These are phyloP conservation scores for Tetranychus urticae DNA, from an alignment of 1,140 invertebrate species.

Conservation along the genomic window DNA sequence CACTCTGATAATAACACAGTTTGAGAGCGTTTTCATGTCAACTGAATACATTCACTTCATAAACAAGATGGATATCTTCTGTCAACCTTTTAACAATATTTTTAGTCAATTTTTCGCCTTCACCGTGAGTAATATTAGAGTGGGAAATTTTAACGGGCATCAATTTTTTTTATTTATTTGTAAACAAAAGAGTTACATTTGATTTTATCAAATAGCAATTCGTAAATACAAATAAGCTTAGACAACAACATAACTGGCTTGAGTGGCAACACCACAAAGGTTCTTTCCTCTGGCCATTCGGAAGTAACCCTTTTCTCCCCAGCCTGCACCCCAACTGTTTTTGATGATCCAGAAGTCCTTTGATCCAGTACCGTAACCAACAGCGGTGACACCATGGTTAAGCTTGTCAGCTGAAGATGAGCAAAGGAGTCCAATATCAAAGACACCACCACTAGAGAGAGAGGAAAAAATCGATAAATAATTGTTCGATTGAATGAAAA, in stretches of 20 bases:
- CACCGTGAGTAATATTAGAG: too few relatives aligned
- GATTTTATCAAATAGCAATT: background rate
- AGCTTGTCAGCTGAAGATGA: conserved; percentile 32
- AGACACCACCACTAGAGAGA: conserved; percentile 17
- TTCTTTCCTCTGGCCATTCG: conserved; percentile 19
- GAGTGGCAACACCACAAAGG: conserved; percentile 21
- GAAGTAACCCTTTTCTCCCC: conserved; percentile 19
- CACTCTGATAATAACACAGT: too few relatives aligned
- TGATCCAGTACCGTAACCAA: conserved; percentile 44
- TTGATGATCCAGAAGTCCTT: conserved; percentile 43
- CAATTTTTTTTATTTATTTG: too few relatives aligned
- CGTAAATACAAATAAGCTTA: conserved; percentile 3
- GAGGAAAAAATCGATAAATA: conserved; percentile 18
- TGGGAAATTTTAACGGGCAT: too few relatives aligned
- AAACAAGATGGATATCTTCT: too few relatives aligned
- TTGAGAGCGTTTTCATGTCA: too few relatives aligned
- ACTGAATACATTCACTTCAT: too few relatives aligned
- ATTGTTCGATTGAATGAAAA: conserved; percentile 30
- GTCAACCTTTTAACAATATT: too few relatives aligned
- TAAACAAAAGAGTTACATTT: background rate
- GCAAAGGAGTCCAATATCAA: conserved; percentile 34
- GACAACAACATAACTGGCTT: conserved; percentile 19
- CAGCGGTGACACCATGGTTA: conserved; percentile 65
- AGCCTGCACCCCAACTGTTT: conserved; percentile 31
- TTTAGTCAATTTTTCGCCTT: too few relatives aligned